A percentile compares a stretch with the other conserved stretches of the same genome.
Evolutionary conservation across 2,888 invertebrate genomes (phyloP).

Genomic region (Exocentrus adspersus): DNA sequence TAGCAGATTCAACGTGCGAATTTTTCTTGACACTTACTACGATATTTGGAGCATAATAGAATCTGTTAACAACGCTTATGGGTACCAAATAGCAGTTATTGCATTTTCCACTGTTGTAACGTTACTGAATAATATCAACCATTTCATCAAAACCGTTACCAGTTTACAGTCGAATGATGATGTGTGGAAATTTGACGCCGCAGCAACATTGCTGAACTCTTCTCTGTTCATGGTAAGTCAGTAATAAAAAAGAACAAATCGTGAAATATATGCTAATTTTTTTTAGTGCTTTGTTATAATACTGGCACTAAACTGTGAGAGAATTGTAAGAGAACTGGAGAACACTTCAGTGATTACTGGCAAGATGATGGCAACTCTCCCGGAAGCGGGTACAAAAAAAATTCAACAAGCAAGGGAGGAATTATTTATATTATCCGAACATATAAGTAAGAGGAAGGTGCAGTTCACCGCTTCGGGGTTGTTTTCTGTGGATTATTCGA

Average conservation of each 20-base stretch:
- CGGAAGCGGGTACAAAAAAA: neutral
- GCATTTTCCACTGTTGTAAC: neutral
- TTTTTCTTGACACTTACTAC: slow-evolving; percentile 7
- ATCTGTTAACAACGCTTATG: slow-evolving; percentile 4
- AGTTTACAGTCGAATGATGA: neutral
- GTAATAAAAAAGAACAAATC: neutral
- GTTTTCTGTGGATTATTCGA: slow-evolving; percentile 6
- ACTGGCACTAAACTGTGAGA: neutral
- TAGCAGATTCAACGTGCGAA: neutral
- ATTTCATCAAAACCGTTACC: neutral
- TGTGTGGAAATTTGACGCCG: neutral
- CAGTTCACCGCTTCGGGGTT: slow-evolving; percentile 7
- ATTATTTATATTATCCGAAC: neutral
- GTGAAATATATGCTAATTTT: neutral
- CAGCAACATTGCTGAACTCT: neutral
- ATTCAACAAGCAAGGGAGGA: neutral
- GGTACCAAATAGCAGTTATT: neutral
- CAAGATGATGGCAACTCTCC: neutral
- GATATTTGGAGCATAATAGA: slow-evolving; percentile 3
- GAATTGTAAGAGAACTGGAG: neutral
- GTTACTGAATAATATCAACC: slow-evolving; percentile 11
- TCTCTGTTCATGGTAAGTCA: slow-evolving; percentile 2
- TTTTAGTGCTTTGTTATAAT: slow-evolving; percentile 9
- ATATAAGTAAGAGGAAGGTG: neutral
- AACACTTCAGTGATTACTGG: slow-evolving; percentile 4